Percentiles rank a stretch among this genome's conserved stretches.
Evolutionary conservation across 2,888 invertebrate genomes (phyloP).

Genomic region (Clostera curtula): DNA sequence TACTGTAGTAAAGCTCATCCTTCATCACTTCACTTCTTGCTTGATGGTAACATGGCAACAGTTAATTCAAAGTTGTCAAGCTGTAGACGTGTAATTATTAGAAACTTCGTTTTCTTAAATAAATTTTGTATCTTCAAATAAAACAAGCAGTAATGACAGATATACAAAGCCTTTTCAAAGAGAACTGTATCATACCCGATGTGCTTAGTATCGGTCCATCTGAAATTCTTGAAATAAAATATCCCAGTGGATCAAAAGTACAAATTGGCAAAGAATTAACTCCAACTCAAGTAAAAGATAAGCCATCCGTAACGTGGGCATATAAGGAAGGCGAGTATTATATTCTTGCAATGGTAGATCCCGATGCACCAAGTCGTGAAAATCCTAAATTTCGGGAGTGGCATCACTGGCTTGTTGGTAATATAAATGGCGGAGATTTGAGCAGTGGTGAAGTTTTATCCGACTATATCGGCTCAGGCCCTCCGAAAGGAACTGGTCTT

Average conservation of each 20-base stretch:
- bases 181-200: conserved; percentile 79
- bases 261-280: conserved; percentile 80
- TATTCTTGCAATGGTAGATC: conserved; percentile 78
- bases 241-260: conserved; percentile 62
- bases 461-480: conserved; percentile 78
- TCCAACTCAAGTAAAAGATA: conserved; percentile 81
- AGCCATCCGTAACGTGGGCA: conserved; percentile 79
- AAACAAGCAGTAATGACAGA: conserved; percentile 31
- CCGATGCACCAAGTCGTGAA: conserved; percentile 84
- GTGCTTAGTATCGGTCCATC: conserved; percentile 77
- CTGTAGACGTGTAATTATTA: too few species aligned
- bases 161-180: conserved; percentile 47
- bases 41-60: too few species aligned
- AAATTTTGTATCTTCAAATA: too few species aligned
- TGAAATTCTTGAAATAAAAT: conserved; percentile 64
- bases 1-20: too few species aligned
- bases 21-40: too few species aligned
- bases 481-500: conserved; percentile 82
- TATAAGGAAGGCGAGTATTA: conserved; percentile 77
- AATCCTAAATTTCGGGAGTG: conserved; percentile 82
- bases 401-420: conserved; percentile 86
- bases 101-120: too few species aligned
- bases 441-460: conserved; percentile 77
- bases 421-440: conserved; percentile 79
- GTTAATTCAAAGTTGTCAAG: too few species aligned